phyloP scores from a whole-genome alignment of 2,113 vertebrate species.

The Hassar affinis region DNA sequence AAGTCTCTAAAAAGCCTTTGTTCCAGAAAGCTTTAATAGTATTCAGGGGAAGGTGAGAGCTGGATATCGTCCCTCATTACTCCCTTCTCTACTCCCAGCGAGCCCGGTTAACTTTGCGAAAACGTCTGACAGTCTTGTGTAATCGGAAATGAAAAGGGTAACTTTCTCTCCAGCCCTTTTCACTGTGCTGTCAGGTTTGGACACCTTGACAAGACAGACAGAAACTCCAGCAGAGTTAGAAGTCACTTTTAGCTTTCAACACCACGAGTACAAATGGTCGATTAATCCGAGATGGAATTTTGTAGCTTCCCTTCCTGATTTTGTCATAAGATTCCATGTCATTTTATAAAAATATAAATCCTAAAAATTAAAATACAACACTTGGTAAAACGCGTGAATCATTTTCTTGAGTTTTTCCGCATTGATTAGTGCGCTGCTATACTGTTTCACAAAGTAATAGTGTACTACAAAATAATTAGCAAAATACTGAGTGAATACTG shows the following conservation, averaged over 20 bases:
- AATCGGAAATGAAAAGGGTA: constrained; percentile 61
- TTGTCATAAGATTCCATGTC: constrained; percentile 5
- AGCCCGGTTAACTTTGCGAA: constrained; percentile 67
- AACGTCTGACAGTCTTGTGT: constrained; percentile 64
- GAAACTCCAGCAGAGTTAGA: constrained; percentile 39
- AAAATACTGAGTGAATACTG: constrained; percentile 32
- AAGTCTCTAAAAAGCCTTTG: constrained; percentile 69
- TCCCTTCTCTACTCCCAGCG: constrained; percentile 47
- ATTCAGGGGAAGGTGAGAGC: constrained; percentile 52
- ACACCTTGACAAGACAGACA: constrained; percentile 25
- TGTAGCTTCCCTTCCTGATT: neutral
- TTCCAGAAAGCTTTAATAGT: constrained; percentile 66
- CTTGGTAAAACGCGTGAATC: neutral
- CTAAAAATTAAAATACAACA: neutral
- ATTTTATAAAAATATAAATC: neutral
- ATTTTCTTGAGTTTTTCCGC: neutral
- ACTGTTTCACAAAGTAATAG: neutral
- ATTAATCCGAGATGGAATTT: constrained; percentile 36
- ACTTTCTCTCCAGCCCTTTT: constrained; percentile 62
- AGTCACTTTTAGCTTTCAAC: constrained; percentile 28
- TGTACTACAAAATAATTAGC: constrained; percentile 20
- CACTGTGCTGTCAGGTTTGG: constrained; percentile 52
- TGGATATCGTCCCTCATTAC: constrained; percentile 46
- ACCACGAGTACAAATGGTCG: constrained; percentile 33
- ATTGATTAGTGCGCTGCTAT: neutral